These are phyloP conservation scores for Cordilura impudica DNA, from an alignment of 2,888 invertebrate species.

Conservation along the genomic window DNA sequence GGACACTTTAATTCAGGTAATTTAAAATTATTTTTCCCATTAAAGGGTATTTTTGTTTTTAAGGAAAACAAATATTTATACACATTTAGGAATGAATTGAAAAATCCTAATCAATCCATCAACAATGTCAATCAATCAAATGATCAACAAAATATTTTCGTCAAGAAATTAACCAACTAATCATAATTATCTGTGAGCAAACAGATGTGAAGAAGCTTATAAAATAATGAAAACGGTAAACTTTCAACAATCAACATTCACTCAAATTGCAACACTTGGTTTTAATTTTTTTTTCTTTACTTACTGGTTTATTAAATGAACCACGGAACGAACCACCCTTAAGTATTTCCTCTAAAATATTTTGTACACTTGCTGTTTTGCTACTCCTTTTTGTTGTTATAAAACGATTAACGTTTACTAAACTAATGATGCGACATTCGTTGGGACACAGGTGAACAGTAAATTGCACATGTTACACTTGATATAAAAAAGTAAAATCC, in stretches of 20 bases:
- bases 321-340: constrained; percentile 17
- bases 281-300: neutral
- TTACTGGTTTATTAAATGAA: constrained; percentile 25
- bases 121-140: constrained; percentile 51
- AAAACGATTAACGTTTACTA: constrained; percentile 56
- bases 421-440: constrained; percentile 69
- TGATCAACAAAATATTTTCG: neutral
- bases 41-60: neutral
- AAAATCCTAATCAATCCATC: constrained; percentile 46
- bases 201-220: neutral
- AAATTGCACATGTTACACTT: constrained; percentile 62
- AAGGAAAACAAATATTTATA: constrained; percentile 14
- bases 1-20: no score
- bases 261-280: constrained; percentile 39
- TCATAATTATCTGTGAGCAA: neutral
- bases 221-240: neutral
- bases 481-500: constrained; percentile 29
- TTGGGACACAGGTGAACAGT: constrained; percentile 63
- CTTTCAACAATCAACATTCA: no score
- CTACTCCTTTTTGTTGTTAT: neutral
- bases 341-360: neutral
- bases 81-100: neutral
- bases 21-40: neutral
- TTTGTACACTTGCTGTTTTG: no score
- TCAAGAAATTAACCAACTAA: neutral